A percentile compares a stretch with the other conserved stretches of the same genome.
Evolutionary conservation across 2,797 vertebrate genomes (phyloP).

Genomic region (Gadopsis bispinosus): DNA sequence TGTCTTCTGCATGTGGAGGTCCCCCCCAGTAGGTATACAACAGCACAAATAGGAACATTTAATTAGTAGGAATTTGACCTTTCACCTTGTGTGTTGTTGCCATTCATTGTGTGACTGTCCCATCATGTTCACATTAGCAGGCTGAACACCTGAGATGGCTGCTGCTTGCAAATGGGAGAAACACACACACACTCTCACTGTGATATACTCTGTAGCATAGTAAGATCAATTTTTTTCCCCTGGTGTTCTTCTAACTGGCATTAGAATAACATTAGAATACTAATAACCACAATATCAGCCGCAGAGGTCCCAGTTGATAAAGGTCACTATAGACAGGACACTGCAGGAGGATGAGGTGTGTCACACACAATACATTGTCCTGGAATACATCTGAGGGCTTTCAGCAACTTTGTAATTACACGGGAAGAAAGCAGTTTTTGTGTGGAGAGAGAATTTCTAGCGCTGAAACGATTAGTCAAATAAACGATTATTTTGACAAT

Average conservation of each 20-base stretch:
- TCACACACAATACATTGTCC: neutral
- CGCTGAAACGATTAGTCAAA: neutral
- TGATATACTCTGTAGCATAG: slow-evolving; percentile 15
- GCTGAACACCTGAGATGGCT: slow-evolving; percentile 43
- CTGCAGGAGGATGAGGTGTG: neutral
- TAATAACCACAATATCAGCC: slow-evolving; percentile 56
- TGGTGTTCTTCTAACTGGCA: slow-evolving; percentile 46
- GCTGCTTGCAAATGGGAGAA: slow-evolving; percentile 25
- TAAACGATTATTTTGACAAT: neutral
- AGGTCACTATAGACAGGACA: slow-evolving; percentile 55
- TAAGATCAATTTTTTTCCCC: slow-evolving; percentile 53
- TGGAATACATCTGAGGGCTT: neutral
- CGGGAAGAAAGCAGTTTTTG: neutral
- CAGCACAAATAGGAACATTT: slow-evolving; percentile 44
- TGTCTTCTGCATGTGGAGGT: slow-evolving; percentile 1
- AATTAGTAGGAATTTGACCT: slow-evolving; percentile 66
- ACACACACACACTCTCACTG: slow-evolving; percentile 15
- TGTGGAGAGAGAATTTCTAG: neutral
- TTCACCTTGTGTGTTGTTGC: slow-evolving; percentile 57
- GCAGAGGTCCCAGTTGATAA: slow-evolving; percentile 41
- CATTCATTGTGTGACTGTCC: slow-evolving; percentile 48
- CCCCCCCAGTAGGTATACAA: slow-evolving; percentile 12
- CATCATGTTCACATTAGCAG: slow-evolving; percentile 47
- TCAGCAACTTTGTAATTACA: neutral
- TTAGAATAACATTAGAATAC: slow-evolving; percentile 66